A percentile compares a stretch with the other conserved stretches of the same genome.
phyloP scores from a whole-genome alignment of 2,113 vertebrate genomes.

The Procavia capensis region DNA sequence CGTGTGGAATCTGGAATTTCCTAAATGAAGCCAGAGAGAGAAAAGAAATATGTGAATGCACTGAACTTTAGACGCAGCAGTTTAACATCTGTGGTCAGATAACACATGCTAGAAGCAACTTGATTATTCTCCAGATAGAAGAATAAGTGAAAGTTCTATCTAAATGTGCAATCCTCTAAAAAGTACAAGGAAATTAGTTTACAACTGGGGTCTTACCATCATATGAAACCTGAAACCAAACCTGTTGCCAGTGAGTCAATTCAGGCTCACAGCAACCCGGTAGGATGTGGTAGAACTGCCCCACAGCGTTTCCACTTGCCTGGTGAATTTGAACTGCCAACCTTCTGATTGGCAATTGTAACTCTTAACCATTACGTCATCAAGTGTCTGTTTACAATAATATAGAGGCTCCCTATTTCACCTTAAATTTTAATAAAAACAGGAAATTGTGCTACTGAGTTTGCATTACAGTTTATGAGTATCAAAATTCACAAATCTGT shows the following conservation, averaged over 20 bases:
- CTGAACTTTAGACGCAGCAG: not conserved
- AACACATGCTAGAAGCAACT: not conserved
- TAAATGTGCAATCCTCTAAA: not conserved
- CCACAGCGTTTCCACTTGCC: too few relatives aligned
- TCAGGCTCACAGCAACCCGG: too few relatives aligned
- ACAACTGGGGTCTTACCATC: constrained; percentile 27
- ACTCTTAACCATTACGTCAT: too few relatives aligned
- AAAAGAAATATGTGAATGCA: constrained; percentile 51
- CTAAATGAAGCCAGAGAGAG: not conserved
- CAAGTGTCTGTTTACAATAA: too few relatives aligned
- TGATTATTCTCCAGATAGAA: constrained; percentile 54
- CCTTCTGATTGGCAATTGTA: too few relatives aligned
- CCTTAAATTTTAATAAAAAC: not conserved
- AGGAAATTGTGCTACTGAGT: not conserved
- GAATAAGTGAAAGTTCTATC: not conserved
- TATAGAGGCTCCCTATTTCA: not conserved
- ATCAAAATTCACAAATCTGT: not conserved
- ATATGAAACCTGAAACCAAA: too few relatives aligned
- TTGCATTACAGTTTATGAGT: not conserved
- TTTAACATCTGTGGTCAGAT: constrained; percentile 53
- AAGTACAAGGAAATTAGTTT: not conserved
- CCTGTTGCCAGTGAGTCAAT: too few relatives aligned
- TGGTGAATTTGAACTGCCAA: too few relatives aligned
- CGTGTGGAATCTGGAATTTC: constrained; percentile 37
- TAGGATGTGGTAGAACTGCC: too few relatives aligned